Evolutionary conservation across 1,140 invertebrate genomes (phyloP), one percentile per base, ranked within the genome.

Genomic region (Episyrphus balteatus): DNA sequence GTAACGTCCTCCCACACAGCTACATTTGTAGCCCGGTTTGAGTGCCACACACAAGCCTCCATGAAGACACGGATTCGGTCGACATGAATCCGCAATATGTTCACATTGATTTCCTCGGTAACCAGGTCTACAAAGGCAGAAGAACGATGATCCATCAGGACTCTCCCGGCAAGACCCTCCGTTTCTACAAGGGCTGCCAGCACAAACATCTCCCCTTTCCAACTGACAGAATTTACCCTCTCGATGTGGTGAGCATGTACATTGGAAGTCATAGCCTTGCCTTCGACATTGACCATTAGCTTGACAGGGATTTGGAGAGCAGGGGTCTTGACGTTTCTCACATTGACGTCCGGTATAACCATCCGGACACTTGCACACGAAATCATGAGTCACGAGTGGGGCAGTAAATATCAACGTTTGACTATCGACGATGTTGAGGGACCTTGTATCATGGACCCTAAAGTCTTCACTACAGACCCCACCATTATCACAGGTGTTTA

Each of bases 101-200:
- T 93, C 89, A 68, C 91, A 94, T 53, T 86, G 81, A 64, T 86
- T 87, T 11, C 91, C 90, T 30, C 87, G 77, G 61, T 90, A 92
- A 7, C 90, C 90, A 3, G 88, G 84, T 2, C 89, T 75, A 59
- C 91, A 94, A 1, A 93, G 69, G 56, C 91, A 94, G 66, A 92
- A 93, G 75, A 88, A 92, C 9, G 83, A 85, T 17, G 82, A 84
- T 39, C 84, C 84, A 57, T 89, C 86, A 0, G 84, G 78, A 58
- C 86, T 88, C 58, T 88, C 84, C 57, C 87, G 81, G 54, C 91
- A 94, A 2, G 87, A 87, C 11, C 90, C 90, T 11, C 90, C 90
- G 59, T 93, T 93, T 58, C 80, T 78, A 55, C 90, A 95, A 3
- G 89, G 88, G 61, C 84, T 88, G 34, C 76, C 81, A 44, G 80